phyloP scores from a whole-genome alignment of 2,113 vertebrate species.

The Leucopsar rothschildi region DNA sequence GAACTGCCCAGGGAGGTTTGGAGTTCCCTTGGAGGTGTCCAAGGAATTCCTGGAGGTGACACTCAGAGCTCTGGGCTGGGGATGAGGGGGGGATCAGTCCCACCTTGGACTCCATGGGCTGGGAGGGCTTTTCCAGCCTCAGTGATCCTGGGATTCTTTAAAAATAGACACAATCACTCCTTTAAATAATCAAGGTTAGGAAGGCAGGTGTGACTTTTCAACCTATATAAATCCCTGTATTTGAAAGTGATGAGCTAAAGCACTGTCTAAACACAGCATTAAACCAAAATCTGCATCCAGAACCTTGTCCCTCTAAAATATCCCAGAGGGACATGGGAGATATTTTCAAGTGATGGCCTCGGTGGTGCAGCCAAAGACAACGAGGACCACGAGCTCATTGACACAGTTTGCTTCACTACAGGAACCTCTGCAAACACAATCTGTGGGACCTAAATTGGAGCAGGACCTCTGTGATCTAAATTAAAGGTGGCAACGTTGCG shows the following conservation, averaged over 20 bases:
- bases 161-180: background rate
- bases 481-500: background rate
- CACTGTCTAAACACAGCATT: accelerated
- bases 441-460: background rate
- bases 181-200: background rate
- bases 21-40: no score
- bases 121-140: accelerated
- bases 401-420: background rate
- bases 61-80: background rate
- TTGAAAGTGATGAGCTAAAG: background rate
- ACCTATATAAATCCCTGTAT: accelerated
- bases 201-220: background rate
- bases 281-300: accelerated
- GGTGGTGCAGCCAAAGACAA: background rate
- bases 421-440: background rate
- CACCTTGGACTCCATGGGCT: accelerated
- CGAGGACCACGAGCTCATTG: background rate
- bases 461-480: background rate
- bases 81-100: accelerated
- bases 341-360: background rate
- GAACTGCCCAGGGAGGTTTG: background rate
- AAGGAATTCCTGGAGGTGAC: background rate
- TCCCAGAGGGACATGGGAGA: background rate
- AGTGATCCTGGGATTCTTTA: background rate
- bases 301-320: background rate